Evolutionary conservation across 2,113 vertebrate species (phyloP), one percentile per base, ranked within the genome.

Genomic region (Amphiprion percula): DNA sequence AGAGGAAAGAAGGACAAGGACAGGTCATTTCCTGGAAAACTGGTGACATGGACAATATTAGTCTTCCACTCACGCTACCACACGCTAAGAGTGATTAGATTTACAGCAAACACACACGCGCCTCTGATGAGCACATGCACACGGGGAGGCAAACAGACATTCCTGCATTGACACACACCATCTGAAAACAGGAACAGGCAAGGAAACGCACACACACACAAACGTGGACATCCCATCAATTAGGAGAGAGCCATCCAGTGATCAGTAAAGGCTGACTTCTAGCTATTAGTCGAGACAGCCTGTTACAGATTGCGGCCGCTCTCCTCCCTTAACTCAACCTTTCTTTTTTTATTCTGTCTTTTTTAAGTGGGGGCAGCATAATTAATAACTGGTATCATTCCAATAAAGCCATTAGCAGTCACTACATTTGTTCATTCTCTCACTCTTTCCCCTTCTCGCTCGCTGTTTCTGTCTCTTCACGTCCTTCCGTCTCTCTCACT

Each of bases 331-430:
- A 87, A 90, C 82, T 79, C 88, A 85, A 73, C 81, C 75, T 68
- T 75, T 62, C 17, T 33, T 59, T 68, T 74, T 80, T 76, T 68
- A 56, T 30, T 65, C 80, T 68, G 58, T 74, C 82, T 83, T 75
- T 86, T 87, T 80, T 78, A 76, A 79, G 77, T 77, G 82, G 72
- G 64, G 79, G 74, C 19, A 70, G 61, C 74, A 85, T 89, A 90
- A 92, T 92, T 91, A 91, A 89, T 91, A 93, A 90, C 92, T 94
- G 92, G 91, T 91, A 91, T 87, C 86, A 78, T 91, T 92, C 93
- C 92, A 94, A 90, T 92, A 91, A 92, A 94, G 87, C 91, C 90
- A 94, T 94, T 93, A 94, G 90, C 79, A 59, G 44, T 86, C 82
- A 59, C 72, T 77, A 41, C 71, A 85, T 82, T 88, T 78, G 71